Evolutionary conservation across 1,140 invertebrate species (phyloP).

Genomic region (Neoseiulus cucumeris): DNA sequence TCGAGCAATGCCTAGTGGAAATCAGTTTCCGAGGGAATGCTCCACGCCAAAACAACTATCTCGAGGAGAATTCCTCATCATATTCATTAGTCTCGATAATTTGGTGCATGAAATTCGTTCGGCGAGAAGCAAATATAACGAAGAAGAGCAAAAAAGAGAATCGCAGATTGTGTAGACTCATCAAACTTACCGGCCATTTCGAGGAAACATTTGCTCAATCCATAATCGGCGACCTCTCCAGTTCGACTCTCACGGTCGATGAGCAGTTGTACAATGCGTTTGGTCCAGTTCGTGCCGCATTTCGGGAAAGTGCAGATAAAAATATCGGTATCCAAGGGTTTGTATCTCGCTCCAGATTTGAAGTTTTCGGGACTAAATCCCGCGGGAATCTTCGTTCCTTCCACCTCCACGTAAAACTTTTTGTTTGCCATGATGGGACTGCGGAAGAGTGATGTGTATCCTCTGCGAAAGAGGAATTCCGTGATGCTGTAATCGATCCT

Average conservation of each 20-base stretch:
- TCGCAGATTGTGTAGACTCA: no score
- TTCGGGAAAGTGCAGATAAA: constrained; percentile 21
- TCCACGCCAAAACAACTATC: no score
- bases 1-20: no score
- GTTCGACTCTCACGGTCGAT: constrained; percentile 3
- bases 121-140: no score
- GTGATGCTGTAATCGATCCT: neutral
- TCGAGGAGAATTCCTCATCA: no score
- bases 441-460: neutral
- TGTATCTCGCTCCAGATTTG: constrained; percentile 10
- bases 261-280: constrained; percentile 14
- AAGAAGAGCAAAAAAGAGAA: no score
- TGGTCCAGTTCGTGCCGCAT: constrained; percentile 21
- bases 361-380: neutral
- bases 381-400: neutral
- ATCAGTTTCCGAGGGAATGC: no score
- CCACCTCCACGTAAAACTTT: neutral
- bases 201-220: neutral
- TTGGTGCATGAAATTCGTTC: no score
- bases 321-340: constrained; percentile 17
- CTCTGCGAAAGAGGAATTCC: neutral
- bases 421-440: neutral
- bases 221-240: constrained; percentile 1
- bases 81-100: no score
- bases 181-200: constrained; percentile 7